Evolutionary conservation across 2,797 vertebrate genomes (phyloP).

Genomic region (Pterois miles): DNA sequence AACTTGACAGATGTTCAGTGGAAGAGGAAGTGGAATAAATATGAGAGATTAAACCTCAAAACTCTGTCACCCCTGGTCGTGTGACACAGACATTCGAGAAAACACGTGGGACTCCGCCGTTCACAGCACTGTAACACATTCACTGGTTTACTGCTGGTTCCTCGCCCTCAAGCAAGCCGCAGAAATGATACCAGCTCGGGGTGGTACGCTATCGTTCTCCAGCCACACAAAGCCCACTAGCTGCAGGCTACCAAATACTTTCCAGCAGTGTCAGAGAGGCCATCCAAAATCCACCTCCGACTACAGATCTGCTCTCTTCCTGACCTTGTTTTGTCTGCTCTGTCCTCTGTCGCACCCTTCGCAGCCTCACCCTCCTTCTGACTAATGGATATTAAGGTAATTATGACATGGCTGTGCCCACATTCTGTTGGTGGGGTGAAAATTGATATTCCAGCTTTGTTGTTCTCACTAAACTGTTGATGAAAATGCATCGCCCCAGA

Average conservation of each 20-base stretch:
- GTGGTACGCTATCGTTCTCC: constrained; percentile 37
- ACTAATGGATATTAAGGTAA: constrained; percentile 92
- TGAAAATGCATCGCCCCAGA: constrained; percentile 76
- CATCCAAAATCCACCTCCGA: constrained; percentile 61
- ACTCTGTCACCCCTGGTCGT: constrained; percentile 16
- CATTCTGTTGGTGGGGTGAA: constrained; percentile 93
- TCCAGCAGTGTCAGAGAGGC: constrained; percentile 58
- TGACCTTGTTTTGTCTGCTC: constrained; percentile 71
- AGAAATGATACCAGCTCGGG: constrained; percentile 27
- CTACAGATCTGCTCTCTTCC: constrained; percentile 57
- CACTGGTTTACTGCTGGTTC: constrained; percentile 58
- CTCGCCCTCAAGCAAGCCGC: constrained; percentile 29
- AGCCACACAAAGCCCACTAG: constrained; percentile 38
- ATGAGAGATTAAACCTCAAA: constrained; percentile 39
- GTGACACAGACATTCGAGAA: constrained; percentile 45
- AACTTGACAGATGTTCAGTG: constrained; percentile 45
- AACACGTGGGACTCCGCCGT: constrained; percentile 44
- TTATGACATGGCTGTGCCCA: constrained; percentile 91
- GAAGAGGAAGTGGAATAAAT: constrained; percentile 2
- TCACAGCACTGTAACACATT: constrained; percentile 67
- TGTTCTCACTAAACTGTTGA: constrained; percentile 90
- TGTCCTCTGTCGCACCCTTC: constrained; percentile 71
- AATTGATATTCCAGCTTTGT: constrained; percentile 91
- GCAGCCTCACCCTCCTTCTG: constrained; percentile 84
- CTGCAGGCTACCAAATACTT: constrained; percentile 63